Percentiles rank a stretch among this genome's conserved stretches.
phyloP scores from a whole-genome alignment of 2,113 vertebrate species.

The Prinia subflava region DNA sequence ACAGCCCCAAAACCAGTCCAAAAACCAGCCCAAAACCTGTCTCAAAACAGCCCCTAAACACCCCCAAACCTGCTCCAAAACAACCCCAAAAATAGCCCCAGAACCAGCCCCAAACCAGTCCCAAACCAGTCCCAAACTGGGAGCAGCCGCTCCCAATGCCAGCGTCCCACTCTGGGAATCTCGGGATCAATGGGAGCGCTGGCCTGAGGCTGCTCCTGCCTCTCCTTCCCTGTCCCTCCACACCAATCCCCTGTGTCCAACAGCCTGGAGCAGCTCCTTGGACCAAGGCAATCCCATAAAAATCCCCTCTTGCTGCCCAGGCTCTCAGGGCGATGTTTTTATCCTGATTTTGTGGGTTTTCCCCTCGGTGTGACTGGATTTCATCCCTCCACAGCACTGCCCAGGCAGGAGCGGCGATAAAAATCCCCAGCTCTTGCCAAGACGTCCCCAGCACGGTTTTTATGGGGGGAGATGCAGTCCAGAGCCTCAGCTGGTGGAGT shows the following conservation, averaged over 20 bases:
- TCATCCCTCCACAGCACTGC: constrained; percentile 3
- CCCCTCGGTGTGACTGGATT: background rate
- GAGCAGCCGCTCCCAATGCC: background rate
- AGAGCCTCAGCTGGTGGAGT: constrained; percentile 23
- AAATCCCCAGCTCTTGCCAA: constrained; percentile 31
- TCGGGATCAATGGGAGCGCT: background rate
- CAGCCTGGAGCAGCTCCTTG: background rate
- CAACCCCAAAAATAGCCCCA: too few species aligned
- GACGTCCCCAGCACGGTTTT: constrained; percentile 41
- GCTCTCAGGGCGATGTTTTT: background rate
- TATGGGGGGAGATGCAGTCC: background rate
- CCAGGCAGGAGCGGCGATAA: background rate
- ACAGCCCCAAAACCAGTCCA: too few species aligned
- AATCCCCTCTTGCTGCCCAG: background rate
- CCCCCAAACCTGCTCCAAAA: background rate
- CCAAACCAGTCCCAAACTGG: background rate
- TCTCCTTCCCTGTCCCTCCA: background rate
- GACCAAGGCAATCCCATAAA: background rate
- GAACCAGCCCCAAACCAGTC: background rate
- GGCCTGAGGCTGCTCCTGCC: background rate
- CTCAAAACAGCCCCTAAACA: background rate
- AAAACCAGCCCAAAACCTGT: too few species aligned
- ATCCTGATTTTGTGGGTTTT: background rate
- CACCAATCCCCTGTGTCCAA: background rate
- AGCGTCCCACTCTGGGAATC: background rate